A percentile compares a stretch with the other conserved stretches of the same genome.
Evolutionary conservation across 2,113 vertebrate species (phyloP).

Genomic region (Macaca nemestrina): DNA sequence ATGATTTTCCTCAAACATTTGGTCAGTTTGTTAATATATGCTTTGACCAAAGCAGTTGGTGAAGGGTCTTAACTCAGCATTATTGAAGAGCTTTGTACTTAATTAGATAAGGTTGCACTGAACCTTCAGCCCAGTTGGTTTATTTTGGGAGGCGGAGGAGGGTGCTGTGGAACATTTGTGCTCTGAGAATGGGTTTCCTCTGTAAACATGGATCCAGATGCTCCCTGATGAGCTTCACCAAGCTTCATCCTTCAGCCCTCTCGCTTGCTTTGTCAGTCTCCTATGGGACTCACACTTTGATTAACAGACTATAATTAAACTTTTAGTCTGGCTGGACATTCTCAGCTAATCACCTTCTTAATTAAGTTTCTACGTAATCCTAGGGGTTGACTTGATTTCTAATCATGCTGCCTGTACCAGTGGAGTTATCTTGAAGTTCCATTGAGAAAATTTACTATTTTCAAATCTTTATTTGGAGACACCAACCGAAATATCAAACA

Average conservation of each 20-base stretch:
- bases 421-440: neutral
- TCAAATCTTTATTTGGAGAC: neutral
- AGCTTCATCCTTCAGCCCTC: neutral
- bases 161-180: too few relatives aligned
- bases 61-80: neutral
- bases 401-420: neutral
- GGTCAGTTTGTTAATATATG: neutral
- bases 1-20: neutral
- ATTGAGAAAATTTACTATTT: neutral
- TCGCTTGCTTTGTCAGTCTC: neutral
- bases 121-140: neutral
- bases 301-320: neutral
- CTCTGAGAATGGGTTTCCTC: neutral
- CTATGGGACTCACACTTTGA: neutral
- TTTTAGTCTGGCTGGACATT: neutral
- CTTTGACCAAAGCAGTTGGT: neutral
- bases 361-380: neutral
- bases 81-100: neutral
- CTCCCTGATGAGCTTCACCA: neutral
- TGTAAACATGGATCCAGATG: neutral
- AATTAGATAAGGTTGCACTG: neutral
- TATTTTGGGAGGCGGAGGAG: neutral
- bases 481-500: neutral
- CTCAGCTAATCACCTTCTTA: neutral
- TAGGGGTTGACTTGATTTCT: neutral